phyloP scores from a whole-genome alignment of 2,797 vertebrate species.

The Furcifer pardalis region DNA sequence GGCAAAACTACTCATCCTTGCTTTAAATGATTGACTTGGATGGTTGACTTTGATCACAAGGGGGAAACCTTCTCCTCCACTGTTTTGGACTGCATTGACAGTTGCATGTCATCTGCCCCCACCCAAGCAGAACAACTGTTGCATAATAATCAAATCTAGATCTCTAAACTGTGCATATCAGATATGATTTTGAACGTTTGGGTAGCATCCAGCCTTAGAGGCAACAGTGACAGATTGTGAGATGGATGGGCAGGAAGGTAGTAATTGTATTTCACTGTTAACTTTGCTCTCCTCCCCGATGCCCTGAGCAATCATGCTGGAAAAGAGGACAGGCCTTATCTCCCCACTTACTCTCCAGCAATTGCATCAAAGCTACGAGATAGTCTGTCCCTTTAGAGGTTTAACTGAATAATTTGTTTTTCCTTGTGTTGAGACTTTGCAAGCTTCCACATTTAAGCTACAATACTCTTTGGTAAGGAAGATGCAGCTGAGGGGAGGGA shows the following conservation, averaged over 20 bases:
- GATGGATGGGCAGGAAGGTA: not conserved
- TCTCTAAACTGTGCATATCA: not conserved
- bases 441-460: not conserved
- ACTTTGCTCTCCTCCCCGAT: slow-evolving; percentile 1
- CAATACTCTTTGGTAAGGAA: not conserved
- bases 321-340: slow-evolving; percentile 12
- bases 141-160: not conserved
- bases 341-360: slow-evolving; percentile 1
- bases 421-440: not conserved
- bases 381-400: slow-evolving; percentile 8
- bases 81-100: not conserved
- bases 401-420: not conserved
- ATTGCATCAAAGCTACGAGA: slow-evolving; percentile 1
- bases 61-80: not conserved
- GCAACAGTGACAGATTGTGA: not conserved
- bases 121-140: too few species aligned
- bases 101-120: not conserved
- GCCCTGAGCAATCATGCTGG: slow-evolving; percentile 20
- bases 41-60: not conserved
- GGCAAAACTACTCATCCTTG: too few species aligned
- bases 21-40: not conserved
- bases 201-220: not conserved
- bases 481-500: not conserved
- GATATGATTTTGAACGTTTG: not conserved
- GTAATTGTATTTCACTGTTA: not conserved